These are phyloP conservation scores for Anser cygnoides DNA, from an alignment of 2,113 vertebrate species.

Conservation along the genomic window DNA sequence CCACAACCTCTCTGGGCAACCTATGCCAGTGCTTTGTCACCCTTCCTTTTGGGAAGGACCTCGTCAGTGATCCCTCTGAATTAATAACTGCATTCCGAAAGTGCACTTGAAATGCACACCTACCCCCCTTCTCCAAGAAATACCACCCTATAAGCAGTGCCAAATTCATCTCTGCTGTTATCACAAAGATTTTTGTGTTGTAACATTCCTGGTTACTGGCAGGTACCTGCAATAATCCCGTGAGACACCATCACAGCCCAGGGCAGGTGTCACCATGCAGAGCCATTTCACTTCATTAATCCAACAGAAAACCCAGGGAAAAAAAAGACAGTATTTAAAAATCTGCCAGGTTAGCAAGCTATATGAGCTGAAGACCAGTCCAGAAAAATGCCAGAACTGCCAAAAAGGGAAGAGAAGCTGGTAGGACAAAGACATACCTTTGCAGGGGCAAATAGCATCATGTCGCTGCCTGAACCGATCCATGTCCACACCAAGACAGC, in stretches of 20 bases:
- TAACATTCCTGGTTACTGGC: not conserved
- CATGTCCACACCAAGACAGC: not conserved
- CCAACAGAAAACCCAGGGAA: not conserved
- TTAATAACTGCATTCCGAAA: not conserved
- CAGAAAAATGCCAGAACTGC: not conserved
- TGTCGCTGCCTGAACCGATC: not conserved
- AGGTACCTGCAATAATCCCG: not conserved
- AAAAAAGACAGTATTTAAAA: not conserved
- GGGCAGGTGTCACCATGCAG: not conserved
- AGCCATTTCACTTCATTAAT: not conserved
- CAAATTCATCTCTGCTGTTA: not conserved
- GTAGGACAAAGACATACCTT: not conserved
- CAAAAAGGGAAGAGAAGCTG: not conserved
- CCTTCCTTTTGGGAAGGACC: not conserved
- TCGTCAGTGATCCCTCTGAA: not conserved
- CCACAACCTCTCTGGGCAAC: not conserved
- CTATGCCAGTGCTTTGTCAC: not conserved
- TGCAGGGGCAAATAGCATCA: not conserved
- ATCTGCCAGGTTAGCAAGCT: not conserved
- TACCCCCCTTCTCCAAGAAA: not conserved
- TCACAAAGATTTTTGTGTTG: not conserved
- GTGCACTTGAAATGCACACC: not conserved
- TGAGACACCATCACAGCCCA: not conserved
- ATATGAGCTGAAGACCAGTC: not conserved
- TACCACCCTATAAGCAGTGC: not conserved